phyloP scores from a whole-genome alignment of 2,113 vertebrate genomes.

The Eubucco bourcierii region DNA sequence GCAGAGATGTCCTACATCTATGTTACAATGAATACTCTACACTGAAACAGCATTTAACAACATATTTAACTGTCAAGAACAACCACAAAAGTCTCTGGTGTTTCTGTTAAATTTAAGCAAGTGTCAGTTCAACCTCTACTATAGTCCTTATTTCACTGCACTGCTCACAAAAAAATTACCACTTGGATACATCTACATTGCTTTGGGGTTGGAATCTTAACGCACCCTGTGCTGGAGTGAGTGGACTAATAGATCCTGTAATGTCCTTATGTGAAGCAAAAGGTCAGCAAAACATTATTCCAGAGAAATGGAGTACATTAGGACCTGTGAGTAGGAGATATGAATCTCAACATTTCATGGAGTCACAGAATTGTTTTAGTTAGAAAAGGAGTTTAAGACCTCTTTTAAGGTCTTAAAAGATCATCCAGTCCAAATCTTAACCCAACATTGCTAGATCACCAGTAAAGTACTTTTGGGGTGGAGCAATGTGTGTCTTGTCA shows the following conservation, averaged over 20 bases:
- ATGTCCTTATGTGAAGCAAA: neutral
- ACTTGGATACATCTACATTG: accelerated
- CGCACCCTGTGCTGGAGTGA: neutral
- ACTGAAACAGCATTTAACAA: neutral
- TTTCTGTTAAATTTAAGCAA: neutral
- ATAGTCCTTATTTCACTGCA: neutral
- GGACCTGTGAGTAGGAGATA: neutral
- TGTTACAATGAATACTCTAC: neutral
- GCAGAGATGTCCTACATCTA: neutral
- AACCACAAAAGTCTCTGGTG: neutral
- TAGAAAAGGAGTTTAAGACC: too few species aligned
- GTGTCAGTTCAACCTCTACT: neutral
- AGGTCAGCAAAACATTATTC: neutral
- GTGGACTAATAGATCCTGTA: accelerated
- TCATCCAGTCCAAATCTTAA: too few species aligned
- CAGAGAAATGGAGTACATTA: neutral
- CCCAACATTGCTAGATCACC: too few species aligned
- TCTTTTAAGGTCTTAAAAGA: too few species aligned
- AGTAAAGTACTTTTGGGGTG: neutral
- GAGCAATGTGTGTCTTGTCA: neutral
- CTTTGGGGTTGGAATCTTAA: neutral
- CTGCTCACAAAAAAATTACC: neutral
- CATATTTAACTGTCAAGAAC: neutral
- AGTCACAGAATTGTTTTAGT: too few species aligned
- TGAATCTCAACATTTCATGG: neutral